Evolutionary conservation across 2,113 vertebrate species (phyloP).

Genomic region (Albula goreensis): DNA sequence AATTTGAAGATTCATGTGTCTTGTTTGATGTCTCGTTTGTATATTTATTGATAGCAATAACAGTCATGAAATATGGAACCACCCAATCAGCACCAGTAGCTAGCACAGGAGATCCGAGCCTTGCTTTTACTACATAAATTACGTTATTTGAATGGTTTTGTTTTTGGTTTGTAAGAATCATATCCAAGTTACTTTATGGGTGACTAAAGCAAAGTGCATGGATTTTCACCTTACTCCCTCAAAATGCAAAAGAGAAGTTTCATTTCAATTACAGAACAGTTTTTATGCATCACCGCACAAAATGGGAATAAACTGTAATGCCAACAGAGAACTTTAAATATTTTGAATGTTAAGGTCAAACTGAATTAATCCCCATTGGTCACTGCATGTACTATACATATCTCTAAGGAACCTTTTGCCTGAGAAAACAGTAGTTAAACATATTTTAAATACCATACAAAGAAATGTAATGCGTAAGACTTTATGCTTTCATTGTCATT

Average conservation of each 20-base stretch:
- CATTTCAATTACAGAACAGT: background rate
- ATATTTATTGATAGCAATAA: too few species aligned
- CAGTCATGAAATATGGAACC: background rate
- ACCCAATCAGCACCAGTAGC: background rate
- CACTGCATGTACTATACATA: background rate
- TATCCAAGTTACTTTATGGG: background rate
- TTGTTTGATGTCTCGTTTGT: background rate
- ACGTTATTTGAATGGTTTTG: background rate
- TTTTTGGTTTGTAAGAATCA: background rate
- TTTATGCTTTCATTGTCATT: too few species aligned
- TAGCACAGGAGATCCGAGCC: background rate
- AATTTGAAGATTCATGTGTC: background rate
- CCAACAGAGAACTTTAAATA: background rate
- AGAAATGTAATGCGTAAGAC: too few species aligned
- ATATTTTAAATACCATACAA: background rate
- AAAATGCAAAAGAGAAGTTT: background rate
- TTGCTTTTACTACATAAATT: background rate
- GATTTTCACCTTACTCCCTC: background rate
- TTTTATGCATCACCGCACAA: background rate
- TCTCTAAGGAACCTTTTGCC: background rate
- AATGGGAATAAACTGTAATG: background rate
- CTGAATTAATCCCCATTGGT: background rate
- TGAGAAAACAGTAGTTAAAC: background rate
- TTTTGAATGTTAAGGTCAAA: background rate
- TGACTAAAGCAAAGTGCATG: background rate